Conservation (phyloP, 1,140 invertebrate genomes). For the Macrostomum lignano region DNA sequence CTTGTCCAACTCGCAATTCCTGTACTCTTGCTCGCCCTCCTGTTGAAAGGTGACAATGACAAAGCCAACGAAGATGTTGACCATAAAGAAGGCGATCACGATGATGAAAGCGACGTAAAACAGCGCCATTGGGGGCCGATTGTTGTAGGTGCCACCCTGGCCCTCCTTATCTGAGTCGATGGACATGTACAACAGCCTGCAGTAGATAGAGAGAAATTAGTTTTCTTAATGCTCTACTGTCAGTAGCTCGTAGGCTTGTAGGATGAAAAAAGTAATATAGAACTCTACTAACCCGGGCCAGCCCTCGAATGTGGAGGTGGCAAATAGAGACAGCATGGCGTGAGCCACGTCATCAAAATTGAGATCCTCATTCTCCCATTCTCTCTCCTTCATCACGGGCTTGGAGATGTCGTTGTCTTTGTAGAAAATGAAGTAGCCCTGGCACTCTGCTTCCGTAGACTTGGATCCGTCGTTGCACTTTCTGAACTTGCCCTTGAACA, state of each 20-base stretch:
- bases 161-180: slow-evolving; percentile 89
- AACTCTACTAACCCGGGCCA: slow-evolving; percentile 53
- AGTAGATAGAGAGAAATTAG: slow-evolving; percentile 30
- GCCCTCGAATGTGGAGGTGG: slow-evolving; percentile 94
- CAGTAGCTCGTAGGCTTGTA: neutral
- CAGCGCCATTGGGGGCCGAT: slow-evolving; percentile 74
- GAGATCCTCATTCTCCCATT: slow-evolving; percentile 57
- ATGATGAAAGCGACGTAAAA: slow-evolving; percentile 99
- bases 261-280: neutral
- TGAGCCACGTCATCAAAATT: slow-evolving; percentile 90
- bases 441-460: slow-evolving; percentile 20
- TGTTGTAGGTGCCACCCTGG: slow-evolving; percentile 79
- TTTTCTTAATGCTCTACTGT: neutral
- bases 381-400: slow-evolving; percentile 39
- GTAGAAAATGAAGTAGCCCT: slow-evolving; percentile 49
- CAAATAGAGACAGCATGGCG: slow-evolving; percentile 94
- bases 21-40: slow-evolving; percentile 97
- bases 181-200: slow-evolving; percentile 65
- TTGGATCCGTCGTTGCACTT: slow-evolving; percentile 29
- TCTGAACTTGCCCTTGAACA: slow-evolving; percentile 50
- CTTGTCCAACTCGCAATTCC: slow-evolving; percentile 96
- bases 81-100: slow-evolving; percentile 59
- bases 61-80: slow-evolving; percentile 99
- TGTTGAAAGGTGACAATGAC: slow-evolving; percentile 94
- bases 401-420: slow-evolving; percentile 51